A percentile compares a stretch with the other conserved stretches of the same genome.
These are phyloP conservation scores for Xanthorhoe spadicearia DNA, from an alignment of 2,888 invertebrate genomes.

Conservation along the genomic window DNA sequence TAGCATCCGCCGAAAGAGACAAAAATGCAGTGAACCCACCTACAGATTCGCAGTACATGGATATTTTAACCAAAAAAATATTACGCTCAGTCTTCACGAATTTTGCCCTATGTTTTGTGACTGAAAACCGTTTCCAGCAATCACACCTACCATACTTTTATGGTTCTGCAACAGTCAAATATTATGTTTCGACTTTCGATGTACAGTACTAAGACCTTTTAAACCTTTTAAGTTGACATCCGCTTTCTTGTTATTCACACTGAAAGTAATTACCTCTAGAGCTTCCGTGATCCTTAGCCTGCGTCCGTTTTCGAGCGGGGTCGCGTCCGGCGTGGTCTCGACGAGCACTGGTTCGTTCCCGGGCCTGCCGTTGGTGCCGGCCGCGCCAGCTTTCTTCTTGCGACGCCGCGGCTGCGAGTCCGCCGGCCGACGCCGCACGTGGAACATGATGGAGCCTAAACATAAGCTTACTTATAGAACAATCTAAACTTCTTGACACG, in stretches of 20 bases:
- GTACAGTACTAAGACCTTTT: neutral
- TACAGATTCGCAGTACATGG: no score
- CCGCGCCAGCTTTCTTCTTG: slow-evolving; percentile 89
- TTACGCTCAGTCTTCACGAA: no score
- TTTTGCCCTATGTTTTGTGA: no score
- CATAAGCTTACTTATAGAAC: slow-evolving; percentile 26
- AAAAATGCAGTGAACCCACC: no score
- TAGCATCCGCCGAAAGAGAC: no score
- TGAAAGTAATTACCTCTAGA: slow-evolving; percentile 82
- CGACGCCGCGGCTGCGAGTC: slow-evolving; percentile 95
- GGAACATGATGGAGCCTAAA: slow-evolving; percentile 98
- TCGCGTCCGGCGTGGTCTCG: slow-evolving; percentile 92
- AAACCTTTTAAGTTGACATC: neutral
- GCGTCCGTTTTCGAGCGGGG: slow-evolving; percentile 86
- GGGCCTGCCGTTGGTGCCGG: slow-evolving; percentile 82
- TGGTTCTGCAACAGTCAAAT: no score
- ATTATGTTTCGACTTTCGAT: no score
- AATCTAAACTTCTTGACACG: neutral
- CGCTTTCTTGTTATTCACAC: neutral
- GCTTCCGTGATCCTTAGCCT: slow-evolving; percentile 87
- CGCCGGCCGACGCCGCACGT: slow-evolving; percentile 96
- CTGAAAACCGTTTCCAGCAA: no score
- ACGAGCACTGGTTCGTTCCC: slow-evolving; percentile 87
- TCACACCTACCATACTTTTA: no score
- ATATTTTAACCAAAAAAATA: no score